Percentiles rank a stretch among this genome's conserved stretches.
Conservation (phyloP, 37 sponge, comb jelly and placozoan genomes). For the Agelas oroides region DNA sequence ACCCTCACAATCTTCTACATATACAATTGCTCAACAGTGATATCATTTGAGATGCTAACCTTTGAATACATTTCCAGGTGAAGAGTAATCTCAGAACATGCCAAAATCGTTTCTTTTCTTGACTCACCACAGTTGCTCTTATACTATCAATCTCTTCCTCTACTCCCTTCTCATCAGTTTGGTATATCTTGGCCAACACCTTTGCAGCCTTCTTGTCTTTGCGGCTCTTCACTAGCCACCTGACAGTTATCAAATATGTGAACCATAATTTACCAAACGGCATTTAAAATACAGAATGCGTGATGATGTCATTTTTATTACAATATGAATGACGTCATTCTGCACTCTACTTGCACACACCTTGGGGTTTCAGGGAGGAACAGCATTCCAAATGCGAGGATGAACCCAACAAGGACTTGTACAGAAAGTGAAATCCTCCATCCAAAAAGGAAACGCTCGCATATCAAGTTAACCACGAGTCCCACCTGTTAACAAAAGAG, state of each 20-base stretch:
- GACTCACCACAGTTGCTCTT: not conserved
- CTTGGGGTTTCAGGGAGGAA: constrained; percentile 61
- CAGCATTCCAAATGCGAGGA: constrained; percentile 73
- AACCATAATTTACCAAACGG: no score
- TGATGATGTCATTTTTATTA: no score
- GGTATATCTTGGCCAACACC: not conserved
- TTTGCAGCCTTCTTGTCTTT: not conserved
- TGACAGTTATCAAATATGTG: not conserved
- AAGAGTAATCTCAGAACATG: not conserved
- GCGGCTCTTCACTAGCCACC: constrained; percentile 4
- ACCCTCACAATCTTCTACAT: no score
- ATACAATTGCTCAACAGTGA: not conserved
- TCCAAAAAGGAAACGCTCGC: constrained; percentile 15
- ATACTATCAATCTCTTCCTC: not conserved
- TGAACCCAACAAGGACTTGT: constrained; percentile 46
- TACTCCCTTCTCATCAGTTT: constrained; percentile 6
- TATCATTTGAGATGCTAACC: not conserved
- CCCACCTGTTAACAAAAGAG: constrained; percentile 41
- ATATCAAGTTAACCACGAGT: constrained; percentile 46
- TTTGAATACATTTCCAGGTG: not conserved
- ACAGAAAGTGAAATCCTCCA: constrained; percentile 75
- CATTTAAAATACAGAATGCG: not conserved
- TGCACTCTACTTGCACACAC: not conserved
- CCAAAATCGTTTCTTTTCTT: no score
- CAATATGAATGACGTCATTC: no score